Evolutionary conservation across 2,113 vertebrate genomes (phyloP).

Genomic region (Potamarius usumacintae): DNA sequence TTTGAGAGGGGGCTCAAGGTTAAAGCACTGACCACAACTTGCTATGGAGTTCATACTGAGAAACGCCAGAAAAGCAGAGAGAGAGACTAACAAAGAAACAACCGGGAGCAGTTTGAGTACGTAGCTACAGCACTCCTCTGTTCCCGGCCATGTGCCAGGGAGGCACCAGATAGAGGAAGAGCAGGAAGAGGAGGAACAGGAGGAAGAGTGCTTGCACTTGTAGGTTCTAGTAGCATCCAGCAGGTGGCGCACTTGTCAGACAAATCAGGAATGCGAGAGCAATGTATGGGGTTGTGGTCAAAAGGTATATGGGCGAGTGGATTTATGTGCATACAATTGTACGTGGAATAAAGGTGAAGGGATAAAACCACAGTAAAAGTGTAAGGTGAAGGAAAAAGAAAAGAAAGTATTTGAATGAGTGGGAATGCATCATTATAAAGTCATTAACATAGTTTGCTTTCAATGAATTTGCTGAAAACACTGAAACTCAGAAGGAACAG

Average conservation of each 20-base stretch:
- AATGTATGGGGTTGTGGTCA: not conserved
- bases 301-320: conserved; percentile 10
- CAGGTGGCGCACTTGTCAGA: conserved; percentile 31
- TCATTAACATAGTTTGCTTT: conserved; percentile 19
- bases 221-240: conserved; percentile 61
- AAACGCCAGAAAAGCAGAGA: conserved; percentile 76
- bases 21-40: conserved; percentile 66
- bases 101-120: conserved; percentile 70
- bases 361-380: conserved; percentile 17
- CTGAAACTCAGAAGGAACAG: conserved; percentile 3
- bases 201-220: conserved; percentile 62
- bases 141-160: conserved; percentile 68
- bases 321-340: not conserved
- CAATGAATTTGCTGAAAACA: conserved; percentile 30
- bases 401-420: conserved; percentile 22
- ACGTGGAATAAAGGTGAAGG: not conserved
- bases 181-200: conserved; percentile 60
- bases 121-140: conserved; percentile 72
- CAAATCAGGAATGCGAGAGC: conserved; percentile 26
- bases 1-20: conserved; percentile 62
- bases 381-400: conserved; percentile 27
- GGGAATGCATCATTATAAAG: conserved; percentile 35
- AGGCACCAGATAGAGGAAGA: conserved; percentile 69
- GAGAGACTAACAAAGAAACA: conserved; percentile 73
- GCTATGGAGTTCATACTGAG: conserved; percentile 71